phyloP scores from a whole-genome alignment of 2,888 invertebrate species.

The Oasisia sp. region DNA sequence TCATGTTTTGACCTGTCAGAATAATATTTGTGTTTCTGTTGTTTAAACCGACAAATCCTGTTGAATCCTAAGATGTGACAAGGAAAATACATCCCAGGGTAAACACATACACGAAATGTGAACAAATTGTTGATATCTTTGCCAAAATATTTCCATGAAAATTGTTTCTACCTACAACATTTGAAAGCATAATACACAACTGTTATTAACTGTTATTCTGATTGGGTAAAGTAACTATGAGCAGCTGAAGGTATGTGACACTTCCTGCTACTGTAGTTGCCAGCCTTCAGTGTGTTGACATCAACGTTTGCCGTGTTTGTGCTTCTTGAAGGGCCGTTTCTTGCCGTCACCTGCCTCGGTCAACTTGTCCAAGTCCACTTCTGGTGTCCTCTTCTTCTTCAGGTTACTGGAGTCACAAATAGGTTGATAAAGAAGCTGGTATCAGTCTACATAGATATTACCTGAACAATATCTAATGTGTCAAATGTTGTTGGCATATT shows the following conservation, averaged over 20 bases:
- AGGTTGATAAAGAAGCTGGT: neutral
- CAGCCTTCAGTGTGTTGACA: slow-evolving; percentile 18
- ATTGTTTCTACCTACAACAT: too few species aligned
- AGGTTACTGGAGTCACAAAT: neutral
- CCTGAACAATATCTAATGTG: neutral
- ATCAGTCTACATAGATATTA: neutral
- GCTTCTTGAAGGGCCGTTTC: slow-evolving; percentile 44
- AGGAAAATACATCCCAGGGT: too few species aligned
- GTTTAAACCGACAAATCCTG: too few species aligned
- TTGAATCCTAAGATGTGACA: too few species aligned
- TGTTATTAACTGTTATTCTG: too few species aligned
- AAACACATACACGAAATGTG: too few species aligned
- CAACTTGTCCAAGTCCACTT: slow-evolving; percentile 17
- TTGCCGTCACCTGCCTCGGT: slow-evolving; percentile 33
- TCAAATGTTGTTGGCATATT: neutral
- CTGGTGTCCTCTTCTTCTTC: slow-evolving; percentile 12
- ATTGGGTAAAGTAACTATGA: neutral
- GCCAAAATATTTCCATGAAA: too few species aligned
- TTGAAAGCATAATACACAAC: too few species aligned
- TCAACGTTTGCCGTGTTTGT: slow-evolving; percentile 41
- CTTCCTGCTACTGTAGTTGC: neutral
- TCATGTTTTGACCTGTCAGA: neutral
- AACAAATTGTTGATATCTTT: too few species aligned
- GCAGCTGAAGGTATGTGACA: neutral
- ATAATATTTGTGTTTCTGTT: too few species aligned